Conservation (phyloP, 2,113 vertebrate species). For the Nothobranchius kuhntae region DNA sequence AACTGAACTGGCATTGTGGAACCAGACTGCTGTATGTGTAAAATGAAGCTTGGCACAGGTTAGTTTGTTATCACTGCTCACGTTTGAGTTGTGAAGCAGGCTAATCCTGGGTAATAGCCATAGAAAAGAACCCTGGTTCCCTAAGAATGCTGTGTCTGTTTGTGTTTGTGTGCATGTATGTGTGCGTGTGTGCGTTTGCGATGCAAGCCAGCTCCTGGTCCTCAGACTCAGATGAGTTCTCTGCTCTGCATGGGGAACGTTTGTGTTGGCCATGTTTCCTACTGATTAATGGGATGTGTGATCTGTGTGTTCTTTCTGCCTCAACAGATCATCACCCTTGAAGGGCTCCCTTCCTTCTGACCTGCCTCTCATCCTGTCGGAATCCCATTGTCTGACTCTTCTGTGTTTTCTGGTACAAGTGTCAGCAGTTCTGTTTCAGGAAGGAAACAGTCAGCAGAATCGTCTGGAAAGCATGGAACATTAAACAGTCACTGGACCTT, state of each 20-base stretch:
- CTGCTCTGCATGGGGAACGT: slow-evolving; percentile 31
- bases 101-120: too few species aligned
- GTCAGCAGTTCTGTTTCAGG: slow-evolving; percentile 73
- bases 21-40: too few species aligned
- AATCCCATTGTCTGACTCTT: slow-evolving; percentile 30
- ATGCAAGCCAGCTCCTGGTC: too few species aligned
- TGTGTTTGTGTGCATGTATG: too few species aligned
- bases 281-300: slow-evolving; percentile 32
- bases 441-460: slow-evolving; percentile 76
- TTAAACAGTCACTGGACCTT: slow-evolving; percentile 41
- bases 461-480: slow-evolving; percentile 45
- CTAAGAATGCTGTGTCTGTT: too few species aligned
- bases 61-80: too few species aligned
- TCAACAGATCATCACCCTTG: slow-evolving; percentile 37
- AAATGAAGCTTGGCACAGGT: too few species aligned
- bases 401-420: slow-evolving; percentile 25
- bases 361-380: slow-evolving; percentile 50
- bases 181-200: too few species aligned
- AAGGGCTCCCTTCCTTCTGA: neutral
- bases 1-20: too few species aligned
- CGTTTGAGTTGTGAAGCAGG: too few species aligned
- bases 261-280: slow-evolving; percentile 51
- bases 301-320: slow-evolving; percentile 32
- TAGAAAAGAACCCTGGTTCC: too few species aligned
- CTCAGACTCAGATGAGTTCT: too few species aligned